Base-by-base conservation (phyloP, 2,797 vertebrate genomes). In the Lithobates pipiens region DNA sequence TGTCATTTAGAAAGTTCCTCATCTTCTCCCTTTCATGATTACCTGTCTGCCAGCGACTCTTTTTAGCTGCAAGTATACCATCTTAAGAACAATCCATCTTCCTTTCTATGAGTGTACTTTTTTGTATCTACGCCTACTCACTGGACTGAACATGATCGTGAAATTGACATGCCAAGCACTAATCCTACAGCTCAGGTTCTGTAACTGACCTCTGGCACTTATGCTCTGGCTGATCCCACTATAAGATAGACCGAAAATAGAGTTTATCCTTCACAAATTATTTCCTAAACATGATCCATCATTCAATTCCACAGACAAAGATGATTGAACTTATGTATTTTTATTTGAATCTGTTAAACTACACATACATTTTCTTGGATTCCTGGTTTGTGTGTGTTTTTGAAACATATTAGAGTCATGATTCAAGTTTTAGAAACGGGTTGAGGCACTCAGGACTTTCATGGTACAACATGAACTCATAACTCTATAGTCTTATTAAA, bases 81-180 rank as follows among this genome's bases (percentile, higher is more conserved):
- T 44, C n/a, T 67, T 27, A 46, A 11, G 42, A 16, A 71, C n/a
- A 39, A 50, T 29, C 65, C 13, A 44, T 68, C 36, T 36, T 32
- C 1, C 25, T 71, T 71, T 80, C 42, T 54, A 57, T 11, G 0
- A 36, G 46, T 15, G 46, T 29, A 72, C 46, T 71, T 72, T 71
- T 71, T 70, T 44, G 54, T 70, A 54, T 54, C 36, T 36, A 80
- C 68, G 67, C 78, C 78, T 71, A 80, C 78, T 80, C 78, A 80
- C 50, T 61, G 78, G 21, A 57, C 27, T 29, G 44, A 71, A 80
- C 54, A 54, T 61, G 78, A 80, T 80, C 57, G 78, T 57, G 78
- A 72, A 80, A 80, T 57, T 34, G 23, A 54, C 78, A 72, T 80
- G 44, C 78, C 78, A 71, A 69, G 9, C 11, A 54, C n/a, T 80